Evolutionary conservation across 2,797 vertebrate genomes (phyloP).

Genomic region (Pterois miles): DNA sequence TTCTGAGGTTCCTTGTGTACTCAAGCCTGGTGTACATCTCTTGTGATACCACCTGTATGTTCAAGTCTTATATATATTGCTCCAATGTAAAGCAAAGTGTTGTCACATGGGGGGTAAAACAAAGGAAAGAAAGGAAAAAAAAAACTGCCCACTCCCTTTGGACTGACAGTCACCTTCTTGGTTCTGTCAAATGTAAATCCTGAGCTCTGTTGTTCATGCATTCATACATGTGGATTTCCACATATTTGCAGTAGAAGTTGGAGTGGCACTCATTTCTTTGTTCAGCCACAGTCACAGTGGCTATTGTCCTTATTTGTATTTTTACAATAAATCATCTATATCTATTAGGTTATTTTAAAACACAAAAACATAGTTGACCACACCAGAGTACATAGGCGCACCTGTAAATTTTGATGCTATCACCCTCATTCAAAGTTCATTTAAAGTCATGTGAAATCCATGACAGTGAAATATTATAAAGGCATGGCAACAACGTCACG

Average conservation of each 20-base stretch:
- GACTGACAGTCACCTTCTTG: neutral
- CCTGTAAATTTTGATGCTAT: neutral
- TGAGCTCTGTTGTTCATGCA: neutral
- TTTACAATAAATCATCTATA: too few species aligned
- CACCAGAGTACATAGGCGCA: neutral
- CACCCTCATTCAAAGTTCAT: neutral
- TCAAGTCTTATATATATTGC: neutral
- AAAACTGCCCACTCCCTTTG: neutral
- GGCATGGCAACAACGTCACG: neutral
- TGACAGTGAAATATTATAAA: neutral
- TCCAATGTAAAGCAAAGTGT: neutral
- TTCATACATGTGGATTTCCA: constrained; percentile 10
- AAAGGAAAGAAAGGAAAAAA: neutral
- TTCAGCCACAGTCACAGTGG: neutral
- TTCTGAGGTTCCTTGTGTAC: neutral
- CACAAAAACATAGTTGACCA: neutral
- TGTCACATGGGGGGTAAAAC: neutral
- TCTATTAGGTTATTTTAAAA: too few species aligned
- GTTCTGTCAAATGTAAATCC: neutral
- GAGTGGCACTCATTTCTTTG: too few species aligned
- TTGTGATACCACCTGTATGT: neutral
- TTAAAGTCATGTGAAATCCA: neutral
- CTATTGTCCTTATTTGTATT: neutral
- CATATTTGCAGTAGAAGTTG: neutral
- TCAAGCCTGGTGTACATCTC: neutral